Conservation (phyloP, 2,797 vertebrate genomes). For the Lithobates pipiens region DNA sequence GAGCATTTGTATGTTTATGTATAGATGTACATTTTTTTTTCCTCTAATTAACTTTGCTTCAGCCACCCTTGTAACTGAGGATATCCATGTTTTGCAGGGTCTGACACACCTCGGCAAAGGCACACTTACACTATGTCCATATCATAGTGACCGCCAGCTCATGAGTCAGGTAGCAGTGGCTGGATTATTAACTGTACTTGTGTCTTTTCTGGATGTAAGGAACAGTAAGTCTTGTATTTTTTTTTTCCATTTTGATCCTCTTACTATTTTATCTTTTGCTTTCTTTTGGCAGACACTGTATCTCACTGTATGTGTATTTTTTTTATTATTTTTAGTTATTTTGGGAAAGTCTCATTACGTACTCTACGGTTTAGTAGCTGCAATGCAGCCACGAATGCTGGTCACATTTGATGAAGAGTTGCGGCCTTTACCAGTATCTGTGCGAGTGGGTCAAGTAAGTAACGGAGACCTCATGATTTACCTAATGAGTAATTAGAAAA, state of each 20-base stretch:
- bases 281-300: background rate
- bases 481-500: background rate
- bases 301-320: background rate
- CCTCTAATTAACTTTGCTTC: no score
- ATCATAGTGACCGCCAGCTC: conserved; percentile 97
- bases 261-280: background rate
- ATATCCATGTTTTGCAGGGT: conserved; percentile 76
- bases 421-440: conserved; percentile 91
- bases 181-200: conserved; percentile 91
- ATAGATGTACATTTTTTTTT: no score
- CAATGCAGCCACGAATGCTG: conserved; percentile 98
- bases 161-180: conserved; percentile 98
- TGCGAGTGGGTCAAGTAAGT: conserved; percentile 94
- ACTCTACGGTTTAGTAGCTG: conserved; percentile 93
- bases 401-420: conserved; percentile 97
- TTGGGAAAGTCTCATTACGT: conserved; percentile 97
- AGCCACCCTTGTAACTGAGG: no score
- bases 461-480: no score
- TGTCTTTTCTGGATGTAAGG: conserved; percentile 97
- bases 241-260: background rate
- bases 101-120: conserved; percentile 98
- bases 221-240: conserved; percentile 85
- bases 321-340: conserved; percentile 81
- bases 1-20: no score
- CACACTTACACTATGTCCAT: conserved; percentile 94